Percentiles rank a stretch among this genome's conserved stretches.
Conservation (phyloP, 2,888 invertebrate genomes). For the Lamellibrachia columna region DNA sequence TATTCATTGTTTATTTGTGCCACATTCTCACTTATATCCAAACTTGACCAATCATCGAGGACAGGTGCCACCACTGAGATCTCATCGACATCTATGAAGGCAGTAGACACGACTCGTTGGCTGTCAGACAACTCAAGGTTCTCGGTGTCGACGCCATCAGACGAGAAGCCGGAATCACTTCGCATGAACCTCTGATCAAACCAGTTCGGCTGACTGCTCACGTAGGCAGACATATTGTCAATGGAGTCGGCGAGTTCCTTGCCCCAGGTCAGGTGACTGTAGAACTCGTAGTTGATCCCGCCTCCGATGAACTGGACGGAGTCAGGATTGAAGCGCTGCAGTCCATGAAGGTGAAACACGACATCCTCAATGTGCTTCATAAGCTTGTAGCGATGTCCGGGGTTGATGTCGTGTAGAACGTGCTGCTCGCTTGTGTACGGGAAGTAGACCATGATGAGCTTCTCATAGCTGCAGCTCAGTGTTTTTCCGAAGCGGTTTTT, state of each 20-base stretch:
- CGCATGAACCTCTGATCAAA: neutral
- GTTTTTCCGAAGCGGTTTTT: neutral
- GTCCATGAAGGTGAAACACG: neutral
- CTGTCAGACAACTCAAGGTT: neutral
- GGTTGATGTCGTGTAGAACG: neutral
- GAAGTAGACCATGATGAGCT: neutral
- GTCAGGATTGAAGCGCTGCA: conserved; percentile 1
- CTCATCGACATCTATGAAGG: neutral
- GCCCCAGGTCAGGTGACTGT: neutral
- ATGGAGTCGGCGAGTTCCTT: neutral
- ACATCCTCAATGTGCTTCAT: conserved; percentile 2
- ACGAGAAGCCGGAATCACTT: neutral
- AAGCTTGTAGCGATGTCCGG: neutral
- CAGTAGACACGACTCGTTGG: neutral
- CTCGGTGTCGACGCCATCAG: neutral
- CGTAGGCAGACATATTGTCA: neutral
- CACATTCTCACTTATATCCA: neutral
- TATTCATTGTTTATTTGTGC: neutral
- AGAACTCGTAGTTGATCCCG: neutral
- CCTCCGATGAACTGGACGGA: neutral
- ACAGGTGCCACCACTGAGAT: neutral
- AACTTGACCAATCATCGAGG: neutral
- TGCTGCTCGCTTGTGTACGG: neutral
- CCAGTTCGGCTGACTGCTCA: conserved; percentile 6
- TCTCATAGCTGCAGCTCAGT: neutral